phyloP scores from a whole-genome alignment of 2,888 invertebrate species.

The Prosopocoilus inquinatus region DNA sequence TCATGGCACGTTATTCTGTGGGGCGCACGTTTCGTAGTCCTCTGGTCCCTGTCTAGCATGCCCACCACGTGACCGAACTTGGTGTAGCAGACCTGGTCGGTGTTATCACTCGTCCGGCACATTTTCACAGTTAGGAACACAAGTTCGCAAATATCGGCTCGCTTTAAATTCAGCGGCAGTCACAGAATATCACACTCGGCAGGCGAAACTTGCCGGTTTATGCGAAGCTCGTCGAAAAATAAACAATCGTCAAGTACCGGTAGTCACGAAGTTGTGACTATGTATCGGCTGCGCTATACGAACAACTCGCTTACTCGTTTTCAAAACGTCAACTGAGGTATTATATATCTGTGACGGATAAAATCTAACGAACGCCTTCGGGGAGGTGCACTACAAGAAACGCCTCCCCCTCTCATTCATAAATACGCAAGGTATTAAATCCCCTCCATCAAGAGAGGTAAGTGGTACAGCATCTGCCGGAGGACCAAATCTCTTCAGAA shows the following conservation, averaged over 20 bases:
- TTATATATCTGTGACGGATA: conserved; percentile 27
- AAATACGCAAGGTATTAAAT: no score
- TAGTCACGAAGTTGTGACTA: conserved; percentile 1
- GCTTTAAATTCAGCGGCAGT: neutral
- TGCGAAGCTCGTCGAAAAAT: no score
- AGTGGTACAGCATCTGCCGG: no score
- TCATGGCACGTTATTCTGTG: neutral
- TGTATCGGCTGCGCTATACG: conserved; percentile 2
- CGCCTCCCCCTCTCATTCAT: no score
- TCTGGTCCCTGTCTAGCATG: conserved; percentile 47
- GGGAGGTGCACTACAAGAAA: no score
- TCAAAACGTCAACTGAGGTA: conserved; percentile 27
- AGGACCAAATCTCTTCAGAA: no score
- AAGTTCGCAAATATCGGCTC: neutral
- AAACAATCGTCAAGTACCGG: neutral
- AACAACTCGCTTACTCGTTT: conserved; percentile 23
- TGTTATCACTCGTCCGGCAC: neutral
- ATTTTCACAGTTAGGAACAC: neutral
- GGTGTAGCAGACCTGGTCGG: no score
- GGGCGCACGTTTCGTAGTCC: conserved; percentile 39
- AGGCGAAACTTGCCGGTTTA: no score
- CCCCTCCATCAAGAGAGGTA: no score
- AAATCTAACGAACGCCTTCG: neutral
- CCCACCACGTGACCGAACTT: conserved; percentile 36
- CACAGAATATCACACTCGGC: neutral